These are phyloP conservation scores for Euwallacea similis DNA, from an alignment of 1,140 invertebrate genomes.

Conservation along the genomic window DNA sequence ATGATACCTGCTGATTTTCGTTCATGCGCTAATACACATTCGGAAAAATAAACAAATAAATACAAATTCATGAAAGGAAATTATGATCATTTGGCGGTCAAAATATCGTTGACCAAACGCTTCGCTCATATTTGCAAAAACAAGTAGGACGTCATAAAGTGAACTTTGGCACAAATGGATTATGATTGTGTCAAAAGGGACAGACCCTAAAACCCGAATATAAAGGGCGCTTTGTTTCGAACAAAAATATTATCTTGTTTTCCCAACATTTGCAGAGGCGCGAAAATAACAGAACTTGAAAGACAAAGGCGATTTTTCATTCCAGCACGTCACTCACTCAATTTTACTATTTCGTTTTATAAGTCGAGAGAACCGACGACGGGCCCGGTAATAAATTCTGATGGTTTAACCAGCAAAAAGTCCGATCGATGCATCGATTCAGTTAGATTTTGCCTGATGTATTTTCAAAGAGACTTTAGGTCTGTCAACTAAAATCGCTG, in stretches of 20 bases:
- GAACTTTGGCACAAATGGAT: slow-evolving; percentile 22
- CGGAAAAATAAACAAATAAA: too few relatives aligned
- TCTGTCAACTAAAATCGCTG: background rate
- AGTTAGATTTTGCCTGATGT: slow-evolving; percentile 3
- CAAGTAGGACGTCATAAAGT: slow-evolving; percentile 23
- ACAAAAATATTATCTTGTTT: slow-evolving; percentile 38
- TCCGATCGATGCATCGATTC: background rate
- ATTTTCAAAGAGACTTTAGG: slow-evolving; percentile 28
- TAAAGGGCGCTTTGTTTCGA: slow-evolving; percentile 28
- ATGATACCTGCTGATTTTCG: too few relatives aligned
- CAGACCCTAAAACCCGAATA: slow-evolving; percentile 17
- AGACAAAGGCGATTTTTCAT: slow-evolving; percentile 38
- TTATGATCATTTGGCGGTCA: too few relatives aligned
- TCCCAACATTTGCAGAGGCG: slow-evolving; percentile 25
- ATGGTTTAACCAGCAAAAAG: slow-evolving; percentile 18
- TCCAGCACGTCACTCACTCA: slow-evolving; percentile 33
- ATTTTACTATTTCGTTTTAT: slow-evolving; percentile 36
- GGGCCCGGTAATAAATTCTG: slow-evolving; percentile 22
- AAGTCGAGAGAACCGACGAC: slow-evolving; percentile 12
- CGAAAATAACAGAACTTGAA: slow-evolving; percentile 38
- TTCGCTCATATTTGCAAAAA: background rate
- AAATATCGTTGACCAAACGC: too few relatives aligned
- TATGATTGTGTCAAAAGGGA: slow-evolving; percentile 30
- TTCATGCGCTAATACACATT: too few relatives aligned
- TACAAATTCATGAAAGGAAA: too few relatives aligned